Evolutionary conservation across 1,140 invertebrate species (phyloP).

Genomic region (Caenorhabditis latens): DNA sequence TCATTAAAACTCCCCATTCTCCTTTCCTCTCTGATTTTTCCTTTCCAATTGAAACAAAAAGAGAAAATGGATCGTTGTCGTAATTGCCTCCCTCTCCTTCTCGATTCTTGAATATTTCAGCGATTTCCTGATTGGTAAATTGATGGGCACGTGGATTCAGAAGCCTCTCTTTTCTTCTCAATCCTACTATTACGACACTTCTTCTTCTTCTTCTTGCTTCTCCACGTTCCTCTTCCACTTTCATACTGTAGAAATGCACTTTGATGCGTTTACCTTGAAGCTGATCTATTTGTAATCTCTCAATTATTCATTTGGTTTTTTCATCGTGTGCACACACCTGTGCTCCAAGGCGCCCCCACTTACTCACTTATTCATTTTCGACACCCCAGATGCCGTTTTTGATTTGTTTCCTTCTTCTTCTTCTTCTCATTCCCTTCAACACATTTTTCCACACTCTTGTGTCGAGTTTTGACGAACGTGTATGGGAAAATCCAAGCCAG

Average conservation of each 20-base stretch:
- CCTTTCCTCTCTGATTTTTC: background rate
- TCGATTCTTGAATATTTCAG: slow-evolving; percentile 38
- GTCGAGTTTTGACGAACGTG: background rate
- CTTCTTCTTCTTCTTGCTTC: background rate
- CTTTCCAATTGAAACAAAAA: background rate
- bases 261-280: background rate
- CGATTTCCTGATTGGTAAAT: slow-evolving; percentile 44
- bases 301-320: slow-evolving; percentile 39
- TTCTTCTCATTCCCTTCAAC: background rate
- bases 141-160: slow-evolving; percentile 8
- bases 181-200: slow-evolving; percentile 14
- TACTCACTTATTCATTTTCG: slow-evolving; percentile 53
- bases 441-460: slow-evolving; percentile 21
- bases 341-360: background rate
- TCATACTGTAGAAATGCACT: slow-evolving; percentile 8
- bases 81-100: slow-evolving; percentile 10
- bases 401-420: slow-evolving; percentile 43
- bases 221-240: background rate
- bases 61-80: background rate
- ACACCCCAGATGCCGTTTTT: slow-evolving; percentile 54
- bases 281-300: slow-evolving; percentile 35
- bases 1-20: slow-evolving; percentile 20
- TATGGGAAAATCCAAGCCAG: slow-evolving; percentile 43
- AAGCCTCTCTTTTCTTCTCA: background rate
- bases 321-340: background rate